Evolutionary conservation across 1,140 invertebrate species (phyloP).

Genomic region (Danaus plexippus): DNA sequence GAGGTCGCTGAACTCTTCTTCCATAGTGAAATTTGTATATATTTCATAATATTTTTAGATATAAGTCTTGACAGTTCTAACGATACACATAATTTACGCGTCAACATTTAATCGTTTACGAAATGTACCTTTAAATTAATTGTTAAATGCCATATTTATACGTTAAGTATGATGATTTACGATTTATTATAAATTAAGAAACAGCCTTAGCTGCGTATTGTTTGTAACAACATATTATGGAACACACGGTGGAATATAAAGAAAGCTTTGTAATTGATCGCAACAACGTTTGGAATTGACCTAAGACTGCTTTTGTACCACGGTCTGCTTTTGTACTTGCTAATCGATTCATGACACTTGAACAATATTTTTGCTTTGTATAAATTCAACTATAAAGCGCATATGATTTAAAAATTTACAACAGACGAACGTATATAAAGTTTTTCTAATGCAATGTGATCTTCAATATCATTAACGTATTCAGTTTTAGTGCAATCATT

Average conservation of each 20-base stretch:
- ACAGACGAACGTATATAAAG: slow-evolving; percentile 21
- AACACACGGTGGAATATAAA: too few species aligned
- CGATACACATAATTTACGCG: slow-evolving; percentile 65
- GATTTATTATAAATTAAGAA: slow-evolving; percentile 34
- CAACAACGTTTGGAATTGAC: slow-evolving; percentile 62
- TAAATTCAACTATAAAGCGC: too few species aligned
- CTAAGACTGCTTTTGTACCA: slow-evolving; percentile 60
- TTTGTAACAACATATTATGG: slow-evolving; percentile 16
- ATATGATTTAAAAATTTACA: background rate
- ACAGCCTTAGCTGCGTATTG: slow-evolving; percentile 21
- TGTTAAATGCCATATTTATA: slow-evolving; percentile 69
- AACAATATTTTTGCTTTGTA: slow-evolving; percentile 9
- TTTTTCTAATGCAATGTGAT: slow-evolving; percentile 45
- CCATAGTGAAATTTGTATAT: slow-evolving; percentile 71
- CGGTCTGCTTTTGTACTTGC: slow-evolving; percentile 22
- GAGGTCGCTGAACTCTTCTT: slow-evolving; percentile 60
- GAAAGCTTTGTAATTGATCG: slow-evolving; percentile 29
- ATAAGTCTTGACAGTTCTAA: slow-evolving; percentile 56
- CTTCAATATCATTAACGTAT: slow-evolving; percentile 62
- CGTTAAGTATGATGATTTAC: slow-evolving; percentile 50
- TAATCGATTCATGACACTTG: slow-evolving; percentile 26
- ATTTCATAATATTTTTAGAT: slow-evolving; percentile 56
- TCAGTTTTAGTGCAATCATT: slow-evolving; percentile 71
- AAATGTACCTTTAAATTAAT: slow-evolving; percentile 64
- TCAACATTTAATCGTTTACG: slow-evolving; percentile 64